phyloP scores from a whole-genome alignment of 1,140 invertebrate genomes.

The Branchinecta lynchi region DNA sequence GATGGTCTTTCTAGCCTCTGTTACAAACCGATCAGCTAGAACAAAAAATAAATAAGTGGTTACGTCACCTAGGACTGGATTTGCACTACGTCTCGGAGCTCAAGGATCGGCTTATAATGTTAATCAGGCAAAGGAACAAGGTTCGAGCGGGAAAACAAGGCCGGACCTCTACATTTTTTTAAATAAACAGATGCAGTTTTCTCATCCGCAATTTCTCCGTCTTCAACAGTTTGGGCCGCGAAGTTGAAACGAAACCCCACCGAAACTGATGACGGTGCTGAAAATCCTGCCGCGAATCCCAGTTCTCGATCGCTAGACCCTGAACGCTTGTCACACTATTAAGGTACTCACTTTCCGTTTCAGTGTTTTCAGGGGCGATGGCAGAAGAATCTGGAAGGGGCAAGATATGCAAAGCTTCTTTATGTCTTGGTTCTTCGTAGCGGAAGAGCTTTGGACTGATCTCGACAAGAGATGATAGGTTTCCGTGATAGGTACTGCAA shows the following conservation, averaged over 20 bases:
- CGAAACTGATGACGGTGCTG: too few species aligned
- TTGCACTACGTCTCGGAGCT: too few species aligned
- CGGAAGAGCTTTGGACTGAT: conserved; percentile 97
- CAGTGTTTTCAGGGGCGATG: neutral
- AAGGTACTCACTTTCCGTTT: conserved; percentile 27
- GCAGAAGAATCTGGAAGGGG: conserved; percentile 26
- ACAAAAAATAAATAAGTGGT: neutral
- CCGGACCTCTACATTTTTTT: too few species aligned
- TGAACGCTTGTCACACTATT: too few species aligned
- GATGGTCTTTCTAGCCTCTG: conserved; percentile 11
- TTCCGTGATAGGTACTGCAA: conserved; percentile 95
- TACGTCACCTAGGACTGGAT: too few species aligned
- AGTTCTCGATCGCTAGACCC: too few species aligned
- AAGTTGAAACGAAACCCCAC: neutral
- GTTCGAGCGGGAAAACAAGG: too few species aligned
- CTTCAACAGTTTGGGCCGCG: neutral
- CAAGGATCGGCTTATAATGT: too few species aligned
- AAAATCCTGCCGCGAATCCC: neutral
- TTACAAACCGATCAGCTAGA: neutral
- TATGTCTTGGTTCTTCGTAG: conserved; percentile 53
- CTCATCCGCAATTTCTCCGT: neutral
- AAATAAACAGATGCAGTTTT: neutral
- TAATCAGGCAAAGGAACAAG: too few species aligned
- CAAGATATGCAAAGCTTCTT: conserved; percentile 87
- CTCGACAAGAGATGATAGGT: conserved; percentile 82